Evolutionary conservation across 2,797 vertebrate genomes (phyloP), one percentile per base, ranked within the genome.

Genomic region (Chromis chromis): DNA sequence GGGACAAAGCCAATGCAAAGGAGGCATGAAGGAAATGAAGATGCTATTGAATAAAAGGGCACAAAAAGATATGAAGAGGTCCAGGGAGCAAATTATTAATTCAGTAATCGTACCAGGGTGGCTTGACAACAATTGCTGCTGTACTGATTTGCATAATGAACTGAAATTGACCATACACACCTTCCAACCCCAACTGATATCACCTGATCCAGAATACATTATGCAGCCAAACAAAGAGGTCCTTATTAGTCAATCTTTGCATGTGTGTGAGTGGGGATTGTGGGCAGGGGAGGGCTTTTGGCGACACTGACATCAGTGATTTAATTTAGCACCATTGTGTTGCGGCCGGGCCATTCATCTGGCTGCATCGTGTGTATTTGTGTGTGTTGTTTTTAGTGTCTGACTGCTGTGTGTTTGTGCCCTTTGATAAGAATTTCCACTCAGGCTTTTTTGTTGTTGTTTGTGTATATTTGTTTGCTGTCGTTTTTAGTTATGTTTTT

Each of bases 321-420:
- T 94, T 93, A 90, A 93, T 93, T 92, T 92, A 88, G 85, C 85
- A 28, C 86, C 83, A 93, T 93, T 92, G 90, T 93, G 89, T 78
- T 62, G 52, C 22, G 72, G 63, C 60, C 67, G 39, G 80, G 68
- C 83, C 86, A 91, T 93, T 94, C 89, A 90, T 92, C 76, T 80
- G 72, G 76, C 73, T 72, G 74, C 65, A 80, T 86, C 89, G 81
- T 88, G 81, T 74, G 76, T 66, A 13, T 65, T 48, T 78, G 40
- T 80, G 77, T 71, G 75, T 65, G 70, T 75, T 85, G 82, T 74
- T 12, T 88, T 83, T 79, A 49, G 63, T 87, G 72, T 84, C 59
- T 76, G 77, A 86, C 88, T 89, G 78, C 75, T 44, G 42, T 86
- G 42, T 86, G 85, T 90, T 86, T 90, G 86, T 84, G 65, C 39